Evolutionary conservation across 1,140 invertebrate species (phyloP).

Genomic region (Drosophila sechellia): DNA sequence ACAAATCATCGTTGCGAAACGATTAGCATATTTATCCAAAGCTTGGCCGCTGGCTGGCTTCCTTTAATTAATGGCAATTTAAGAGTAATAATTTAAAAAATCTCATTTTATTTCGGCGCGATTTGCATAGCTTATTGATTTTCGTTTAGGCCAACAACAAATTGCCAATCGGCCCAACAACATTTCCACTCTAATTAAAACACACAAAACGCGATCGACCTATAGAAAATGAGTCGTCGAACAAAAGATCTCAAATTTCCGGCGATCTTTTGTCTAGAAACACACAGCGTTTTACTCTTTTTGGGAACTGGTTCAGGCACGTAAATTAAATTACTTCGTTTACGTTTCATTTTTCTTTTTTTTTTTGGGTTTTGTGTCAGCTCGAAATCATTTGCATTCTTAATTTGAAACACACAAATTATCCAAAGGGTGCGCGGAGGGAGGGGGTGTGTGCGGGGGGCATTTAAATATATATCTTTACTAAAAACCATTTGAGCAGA

Average conservation of each 20-base stretch:
- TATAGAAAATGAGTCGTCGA: slow-evolving; percentile 55
- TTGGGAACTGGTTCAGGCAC: slow-evolving; percentile 54
- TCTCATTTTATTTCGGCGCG: slow-evolving; percentile 56
- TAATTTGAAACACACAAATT: slow-evolving; percentile 79
- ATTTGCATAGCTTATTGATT: slow-evolving; percentile 77
- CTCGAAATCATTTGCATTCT: slow-evolving; percentile 73
- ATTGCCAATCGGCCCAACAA: slow-evolving; percentile 42
- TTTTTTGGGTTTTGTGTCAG: slow-evolving; percentile 4
- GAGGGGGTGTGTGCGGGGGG: slow-evolving; percentile 9
- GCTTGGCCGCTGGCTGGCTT: slow-evolving; percentile 50
- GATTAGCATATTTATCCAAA: slow-evolving; percentile 71
- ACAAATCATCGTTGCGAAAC: slow-evolving; percentile 55
- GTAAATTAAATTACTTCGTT: slow-evolving; percentile 75
- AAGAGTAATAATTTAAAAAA: slow-evolving; percentile 82
- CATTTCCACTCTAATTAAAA: slow-evolving; percentile 79
- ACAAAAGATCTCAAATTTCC: slow-evolving; percentile 75
- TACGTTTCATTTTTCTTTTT: slow-evolving; percentile 7
- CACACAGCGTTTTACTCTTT: slow-evolving; percentile 16
- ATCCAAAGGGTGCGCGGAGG: slow-evolving; percentile 12
- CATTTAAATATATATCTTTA: slow-evolving; percentile 29
- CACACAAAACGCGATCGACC: slow-evolving; percentile 51
- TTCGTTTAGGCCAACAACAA: slow-evolving; percentile 60
- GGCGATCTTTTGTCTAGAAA: slow-evolving; percentile 61
- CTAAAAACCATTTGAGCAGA: slow-evolving; percentile 40
- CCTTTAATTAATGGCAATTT: slow-evolving; percentile 79